Conservation (phyloP, 1,140 invertebrate species). For the Rhopalosiphum padi region DNA sequence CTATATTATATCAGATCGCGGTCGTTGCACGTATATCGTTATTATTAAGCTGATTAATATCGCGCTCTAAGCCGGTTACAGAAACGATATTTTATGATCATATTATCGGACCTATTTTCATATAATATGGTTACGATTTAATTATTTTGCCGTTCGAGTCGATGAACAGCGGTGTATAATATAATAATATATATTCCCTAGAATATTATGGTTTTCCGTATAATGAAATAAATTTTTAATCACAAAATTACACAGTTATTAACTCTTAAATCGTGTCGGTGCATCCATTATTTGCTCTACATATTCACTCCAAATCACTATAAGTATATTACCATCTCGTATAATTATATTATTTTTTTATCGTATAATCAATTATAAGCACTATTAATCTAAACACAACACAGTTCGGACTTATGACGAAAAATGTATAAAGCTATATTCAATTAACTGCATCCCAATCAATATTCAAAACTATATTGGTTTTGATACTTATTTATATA, state of each 20-base stretch:
- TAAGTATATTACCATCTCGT: not conserved
- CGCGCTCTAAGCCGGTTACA: not conserved
- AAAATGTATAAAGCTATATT: not conserved
- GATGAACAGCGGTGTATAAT: not conserved
- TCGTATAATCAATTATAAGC: not conserved
- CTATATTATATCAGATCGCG: not conserved
- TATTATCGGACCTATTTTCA: not conserved
- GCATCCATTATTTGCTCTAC: not conserved
- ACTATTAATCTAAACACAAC: not conserved
- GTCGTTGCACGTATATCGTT: not conserved
- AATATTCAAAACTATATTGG: not conserved
- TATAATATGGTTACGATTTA: not conserved
- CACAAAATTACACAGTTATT: not conserved
- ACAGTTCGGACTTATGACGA: not conserved
- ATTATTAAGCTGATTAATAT: not conserved
- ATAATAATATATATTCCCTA: not conserved
- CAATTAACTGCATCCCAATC: not conserved
- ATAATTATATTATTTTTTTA: not conserved
- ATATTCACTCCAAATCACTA: not conserved
- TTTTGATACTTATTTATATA: not conserved
- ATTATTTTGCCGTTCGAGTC: not conserved
- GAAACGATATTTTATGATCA: not conserved
- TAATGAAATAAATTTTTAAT: not conserved
- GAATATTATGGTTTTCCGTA: not conserved
- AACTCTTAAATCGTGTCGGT: constrained; percentile 12